Percentiles rank a stretch among this genome's conserved stretches.
phyloP scores from a whole-genome alignment of 2,797 vertebrate genomes.

The Myotis findleyi region DNA sequence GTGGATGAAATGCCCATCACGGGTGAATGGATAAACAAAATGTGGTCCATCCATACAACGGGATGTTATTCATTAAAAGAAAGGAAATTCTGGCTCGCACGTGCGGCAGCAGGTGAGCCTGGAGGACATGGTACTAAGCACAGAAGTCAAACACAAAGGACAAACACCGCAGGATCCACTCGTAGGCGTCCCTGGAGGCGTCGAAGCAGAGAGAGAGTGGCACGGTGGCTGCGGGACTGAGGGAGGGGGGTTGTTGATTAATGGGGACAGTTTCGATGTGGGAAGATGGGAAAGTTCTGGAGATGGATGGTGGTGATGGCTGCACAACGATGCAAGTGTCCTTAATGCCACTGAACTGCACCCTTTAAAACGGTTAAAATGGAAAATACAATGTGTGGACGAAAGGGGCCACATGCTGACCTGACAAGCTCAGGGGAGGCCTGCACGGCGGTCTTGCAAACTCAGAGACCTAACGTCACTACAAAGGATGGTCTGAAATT shows the following conservation, averaged over 20 bases:
- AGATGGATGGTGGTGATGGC: not conserved
- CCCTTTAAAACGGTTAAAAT: not conserved
- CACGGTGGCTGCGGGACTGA: not conserved
- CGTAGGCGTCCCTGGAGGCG: accelerated
- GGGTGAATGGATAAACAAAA: not conserved
- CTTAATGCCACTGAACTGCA: not conserved
- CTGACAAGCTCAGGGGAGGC: too few species aligned
- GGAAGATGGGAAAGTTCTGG: not conserved
- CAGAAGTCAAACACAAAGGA: not conserved
- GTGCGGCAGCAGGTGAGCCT: not conserved
- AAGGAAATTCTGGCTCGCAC: not conserved
- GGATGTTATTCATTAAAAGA: not conserved
- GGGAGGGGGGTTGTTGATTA: too few species aligned
- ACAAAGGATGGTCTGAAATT: too few species aligned
- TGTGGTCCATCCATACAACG: accelerated
- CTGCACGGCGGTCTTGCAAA: too few species aligned
- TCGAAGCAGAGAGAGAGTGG: not conserved
- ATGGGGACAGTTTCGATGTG: not conserved
- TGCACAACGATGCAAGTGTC: accelerated
- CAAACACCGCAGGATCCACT: not conserved
- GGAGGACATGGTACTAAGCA: not conserved
- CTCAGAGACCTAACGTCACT: too few species aligned
- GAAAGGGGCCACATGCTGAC: too few species aligned
- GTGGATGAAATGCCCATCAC: not conserved
- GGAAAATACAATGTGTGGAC: not conserved